Evolutionary conservation across 2,888 invertebrate species (phyloP).

Genomic region (Heliconius aoede): DNA sequence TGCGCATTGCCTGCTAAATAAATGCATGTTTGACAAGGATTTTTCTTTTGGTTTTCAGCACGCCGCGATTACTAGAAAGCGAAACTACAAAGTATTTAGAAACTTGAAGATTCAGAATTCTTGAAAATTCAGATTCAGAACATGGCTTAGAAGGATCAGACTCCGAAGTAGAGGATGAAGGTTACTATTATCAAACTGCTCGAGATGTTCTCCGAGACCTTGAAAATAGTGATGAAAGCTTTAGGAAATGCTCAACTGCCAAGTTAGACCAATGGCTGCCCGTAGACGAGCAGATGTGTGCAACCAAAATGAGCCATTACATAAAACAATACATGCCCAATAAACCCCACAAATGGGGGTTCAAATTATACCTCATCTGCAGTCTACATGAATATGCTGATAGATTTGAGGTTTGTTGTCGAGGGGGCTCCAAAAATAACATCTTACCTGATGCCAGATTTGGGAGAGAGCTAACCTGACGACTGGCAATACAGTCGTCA

Average conservation of each 20-base stretch:
- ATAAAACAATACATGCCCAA: conserved; percentile 55
- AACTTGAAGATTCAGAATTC: too few relatives aligned
- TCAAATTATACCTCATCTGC: conserved; percentile 54
- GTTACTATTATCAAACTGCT: conserved; percentile 54
- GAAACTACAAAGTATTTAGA: conserved; percentile 45
- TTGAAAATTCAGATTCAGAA: conserved; percentile 56
- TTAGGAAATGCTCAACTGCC: conserved; percentile 43
- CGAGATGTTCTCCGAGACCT: conserved; percentile 54
- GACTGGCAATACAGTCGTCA: conserved; percentile 53
- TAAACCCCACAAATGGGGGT: conserved; percentile 57
- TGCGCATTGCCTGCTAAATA: conserved; percentile 53
- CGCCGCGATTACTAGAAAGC: conserved; percentile 51
- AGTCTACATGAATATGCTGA: conserved; percentile 46
- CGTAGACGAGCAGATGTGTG: conserved; percentile 57
- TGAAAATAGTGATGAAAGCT: conserved; percentile 53
- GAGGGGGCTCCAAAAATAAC: conserved; percentile 44
- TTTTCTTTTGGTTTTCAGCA: conserved; percentile 55
- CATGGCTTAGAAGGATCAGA: conserved; percentile 13
- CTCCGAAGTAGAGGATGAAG: conserved; percentile 43
- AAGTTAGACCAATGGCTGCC: conserved; percentile 46
- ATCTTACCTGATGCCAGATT: conserved; percentile 52
- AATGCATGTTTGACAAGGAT: conserved; percentile 55
- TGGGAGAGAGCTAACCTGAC: too few relatives aligned
- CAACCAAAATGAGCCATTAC: conserved; percentile 54
- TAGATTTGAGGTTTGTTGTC: conserved; percentile 50